A percentile compares a stretch with the other conserved stretches of the same genome.
phyloP scores from a whole-genome alignment of 2,888 invertebrate species.

The Ceriagrion tenellum region DNA sequence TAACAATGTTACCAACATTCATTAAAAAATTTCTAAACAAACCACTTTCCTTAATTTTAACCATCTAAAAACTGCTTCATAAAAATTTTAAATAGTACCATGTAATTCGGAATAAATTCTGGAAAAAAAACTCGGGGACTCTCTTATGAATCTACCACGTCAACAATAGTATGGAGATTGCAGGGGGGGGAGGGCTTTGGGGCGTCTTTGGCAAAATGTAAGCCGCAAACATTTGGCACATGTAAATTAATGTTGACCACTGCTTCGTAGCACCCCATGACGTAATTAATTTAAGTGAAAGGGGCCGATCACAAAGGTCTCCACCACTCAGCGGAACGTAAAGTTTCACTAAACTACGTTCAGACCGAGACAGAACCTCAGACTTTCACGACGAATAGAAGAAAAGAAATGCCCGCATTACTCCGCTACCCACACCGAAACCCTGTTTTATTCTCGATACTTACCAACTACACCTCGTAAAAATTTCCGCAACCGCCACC shows the following conservation, averaged over 20 bases:
- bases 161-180: slow-evolving; percentile 9
- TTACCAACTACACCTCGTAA: not conserved
- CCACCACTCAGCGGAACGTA: not conserved
- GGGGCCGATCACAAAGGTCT: not conserved
- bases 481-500: not conserved
- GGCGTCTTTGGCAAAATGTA: slow-evolving; percentile 51
- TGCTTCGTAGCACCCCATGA: not conserved
- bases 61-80: not conserved
- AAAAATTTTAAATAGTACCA: not conserved
- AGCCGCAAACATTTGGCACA: slow-evolving; percentile 44
- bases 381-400: not conserved
- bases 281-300: not conserved
- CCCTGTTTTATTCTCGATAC: slow-evolving; percentile 3
- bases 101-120: not conserved
- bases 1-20: slow-evolving; percentile 11
- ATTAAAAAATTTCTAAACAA: not conserved
- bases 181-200: not conserved
- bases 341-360: not conserved
- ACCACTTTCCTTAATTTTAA: not conserved
- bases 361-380: not conserved
- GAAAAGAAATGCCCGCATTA: not conserved
- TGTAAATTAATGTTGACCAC: slow-evolving; percentile 14
- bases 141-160: not conserved
- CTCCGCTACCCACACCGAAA: not conserved
- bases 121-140: not conserved